phyloP scores from a whole-genome alignment of 2,888 invertebrate genomes.

The Choreutis nemorana region DNA sequence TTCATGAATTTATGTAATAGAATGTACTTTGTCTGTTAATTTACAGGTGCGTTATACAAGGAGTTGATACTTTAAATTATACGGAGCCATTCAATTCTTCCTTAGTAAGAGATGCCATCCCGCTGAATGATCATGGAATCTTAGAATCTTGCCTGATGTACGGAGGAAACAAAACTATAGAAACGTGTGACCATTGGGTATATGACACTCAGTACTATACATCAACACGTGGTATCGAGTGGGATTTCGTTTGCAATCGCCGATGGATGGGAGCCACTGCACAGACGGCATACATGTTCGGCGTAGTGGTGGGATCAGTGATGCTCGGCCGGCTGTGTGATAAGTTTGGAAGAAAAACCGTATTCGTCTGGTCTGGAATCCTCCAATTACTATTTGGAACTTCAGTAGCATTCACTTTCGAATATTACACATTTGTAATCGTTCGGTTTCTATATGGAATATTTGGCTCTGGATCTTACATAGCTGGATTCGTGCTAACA shows the following conservation, averaged over 20 bases:
- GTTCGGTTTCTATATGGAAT: slow-evolving; percentile 79
- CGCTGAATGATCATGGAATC: slow-evolving; percentile 61
- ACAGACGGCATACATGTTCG: slow-evolving; percentile 84
- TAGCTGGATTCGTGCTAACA: slow-evolving; percentile 72
- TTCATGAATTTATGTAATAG: slow-evolving; percentile 10
- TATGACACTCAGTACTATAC: slow-evolving; percentile 78
- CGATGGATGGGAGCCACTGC: slow-evolving; percentile 86
- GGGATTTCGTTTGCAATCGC: slow-evolving; percentile 81
- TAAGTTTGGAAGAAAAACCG: slow-evolving; percentile 79
- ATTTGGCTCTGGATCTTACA: slow-evolving; percentile 82
- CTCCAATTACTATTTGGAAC: slow-evolving; percentile 75
- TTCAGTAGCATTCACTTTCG: slow-evolving; percentile 78
- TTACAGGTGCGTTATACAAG: slow-evolving; percentile 68
- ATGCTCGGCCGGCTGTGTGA: slow-evolving; percentile 81
- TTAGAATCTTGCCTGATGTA: slow-evolving; percentile 71
- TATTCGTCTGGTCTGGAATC: slow-evolving; percentile 79
- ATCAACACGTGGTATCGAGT: slow-evolving; percentile 80
- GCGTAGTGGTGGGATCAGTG: slow-evolving; percentile 82
- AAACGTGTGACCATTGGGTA: slow-evolving; percentile 66
- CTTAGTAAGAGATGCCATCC: slow-evolving; percentile 62
- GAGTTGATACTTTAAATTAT: slow-evolving; percentile 59
- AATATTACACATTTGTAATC: slow-evolving; percentile 74
- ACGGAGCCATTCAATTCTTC: slow-evolving; percentile 64
- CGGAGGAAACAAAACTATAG: slow-evolving; percentile 36
- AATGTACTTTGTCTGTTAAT: slow-evolving; percentile 13